These are phyloP conservation scores for Zaprionus nigranus DNA, from an alignment of 1,140 invertebrate genomes.

Conservation along the genomic window DNA sequence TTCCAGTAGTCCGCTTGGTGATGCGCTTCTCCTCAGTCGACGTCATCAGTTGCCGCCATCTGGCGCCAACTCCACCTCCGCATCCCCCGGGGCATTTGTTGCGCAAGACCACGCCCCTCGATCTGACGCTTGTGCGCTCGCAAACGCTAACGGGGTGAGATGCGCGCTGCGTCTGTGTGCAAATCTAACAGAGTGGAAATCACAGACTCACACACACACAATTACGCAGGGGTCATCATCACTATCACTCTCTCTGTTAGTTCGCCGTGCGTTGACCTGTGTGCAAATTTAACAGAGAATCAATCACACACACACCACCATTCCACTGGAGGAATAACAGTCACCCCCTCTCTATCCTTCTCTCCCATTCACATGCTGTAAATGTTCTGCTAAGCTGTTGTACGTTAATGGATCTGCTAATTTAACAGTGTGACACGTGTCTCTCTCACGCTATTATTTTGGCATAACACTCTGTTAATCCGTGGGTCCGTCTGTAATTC, in stretches of 20 bases:
- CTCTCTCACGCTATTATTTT: not conserved
- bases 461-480: not conserved
- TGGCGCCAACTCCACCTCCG: conserved; percentile 24
- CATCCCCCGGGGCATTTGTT: conserved; percentile 54
- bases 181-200: conserved; percentile 58
- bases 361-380: not conserved
- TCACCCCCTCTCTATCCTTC: not conserved
- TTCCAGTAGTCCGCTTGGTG: conserved; percentile 60
- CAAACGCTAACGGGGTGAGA: conserved; percentile 67
- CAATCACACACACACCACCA: no score
- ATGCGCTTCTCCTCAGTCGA: conserved; percentile 37
- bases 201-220: conserved; percentile 4
- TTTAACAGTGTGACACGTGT: not conserved
- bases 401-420: not conserved
- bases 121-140: conserved; percentile 87
- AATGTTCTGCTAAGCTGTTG: no score
- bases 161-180: conserved; percentile 31
- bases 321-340: not conserved
- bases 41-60: conserved; percentile 35
- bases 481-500: no score
- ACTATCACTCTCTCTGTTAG: not conserved
- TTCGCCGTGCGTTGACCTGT: conserved; percentile 24
- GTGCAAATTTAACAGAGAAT: conserved; percentile 32
- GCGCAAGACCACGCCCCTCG: conserved; percentile 87
- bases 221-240: not conserved